Base-by-base conservation (phyloP, 2,888 invertebrate genomes). In the Heliconius ismenius region DNA sequence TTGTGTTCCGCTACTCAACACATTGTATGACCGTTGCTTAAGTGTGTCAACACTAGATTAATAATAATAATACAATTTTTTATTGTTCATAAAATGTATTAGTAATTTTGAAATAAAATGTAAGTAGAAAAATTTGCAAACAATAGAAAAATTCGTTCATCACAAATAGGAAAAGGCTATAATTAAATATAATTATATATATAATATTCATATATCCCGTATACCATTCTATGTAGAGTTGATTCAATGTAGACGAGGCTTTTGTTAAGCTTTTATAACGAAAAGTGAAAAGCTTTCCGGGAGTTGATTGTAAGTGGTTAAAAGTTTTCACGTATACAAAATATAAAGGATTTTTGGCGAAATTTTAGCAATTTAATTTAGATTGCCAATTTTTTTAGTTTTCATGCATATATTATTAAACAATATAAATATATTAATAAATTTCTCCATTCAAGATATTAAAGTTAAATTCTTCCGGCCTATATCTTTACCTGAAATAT, bases 181-280 rank as follows among this genome's bases (percentile, higher is more conserved):
- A 54, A 15, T 4, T 21, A 54, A 21, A 54, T 54, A 54, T 54
- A 6, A 54, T 54, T 0, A 54, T 60, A 58, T 58, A 49, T 49
- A 49, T 21, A 21, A 49, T 21, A 18, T 49, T 49, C 49, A 49
- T 21, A 18, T 49, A 58, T n/a, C 6, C 11, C 13, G 21, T 11
- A 65, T n/a, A 65, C n/a, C 36, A n/a, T 26, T 13, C 26, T 24
- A 24, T 15, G 11, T n/a, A 36, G n/a, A 65, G 11, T 11, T 36
- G 36, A 65, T 65, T 36, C 65, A 36, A 36, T 36, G n/a, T 65
- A 21, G 65, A 36, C 36, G 36, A 11, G 36, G n/a, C 32, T 36
- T 65, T 64, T 64, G 64, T 64, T 64, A 64, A 64, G 36, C 64
- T 64, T 36, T 65, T 65, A 11, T 36, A 36, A 11, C n/a, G 36